Base-by-base conservation (phyloP, 2,113 vertebrate species). In the Papio anubis region DNA sequence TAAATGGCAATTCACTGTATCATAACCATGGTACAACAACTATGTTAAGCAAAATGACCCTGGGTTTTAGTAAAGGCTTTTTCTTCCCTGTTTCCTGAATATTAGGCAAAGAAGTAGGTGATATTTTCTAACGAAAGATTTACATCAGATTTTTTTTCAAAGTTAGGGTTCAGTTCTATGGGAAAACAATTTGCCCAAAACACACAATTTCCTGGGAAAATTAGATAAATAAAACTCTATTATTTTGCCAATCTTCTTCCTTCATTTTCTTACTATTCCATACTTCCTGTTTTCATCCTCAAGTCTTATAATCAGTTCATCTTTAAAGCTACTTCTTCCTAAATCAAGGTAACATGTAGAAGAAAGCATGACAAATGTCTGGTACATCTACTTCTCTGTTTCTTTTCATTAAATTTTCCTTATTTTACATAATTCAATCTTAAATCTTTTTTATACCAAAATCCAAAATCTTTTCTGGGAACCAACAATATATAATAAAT, bases 241-340 rank as follows among this genome's bases (percentile, higher is more conserved):
- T 76, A 45, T 59, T 93, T 96, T 76, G 80, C 21, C 93, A 50
- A 78, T 93, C 84, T 84, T 88, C 66, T 82, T 75, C 80, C 23
- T 79, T 45, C 5, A 40, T 88, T 85, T 84, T 81, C 86, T 90
- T 55, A 93, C 35, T 79, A 89, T 68, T 72, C 73, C 27, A 20
- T 83, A 96, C 16, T 81, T 92, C 70, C 17, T 89, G 52, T 64
- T 95, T 84, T 73, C 21, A 89, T 61, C 8, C 9, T 25, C 23
- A 52, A 59, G 21, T 85, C 35, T 94, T 66, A 81, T 0, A 68
- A 83, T 57, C 38, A 81, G 78, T 66, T 82, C 55, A 64, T 43
- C 43, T 80, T 96, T 57, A 96, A 96, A 84, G 72, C 27, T 21
- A 73, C 35, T 92, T 82, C 59, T 90, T 95, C 32, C 35, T 81